Evolutionary conservation across 2,888 invertebrate species (phyloP).

Genomic region (Orthosia gracilis): DNA sequence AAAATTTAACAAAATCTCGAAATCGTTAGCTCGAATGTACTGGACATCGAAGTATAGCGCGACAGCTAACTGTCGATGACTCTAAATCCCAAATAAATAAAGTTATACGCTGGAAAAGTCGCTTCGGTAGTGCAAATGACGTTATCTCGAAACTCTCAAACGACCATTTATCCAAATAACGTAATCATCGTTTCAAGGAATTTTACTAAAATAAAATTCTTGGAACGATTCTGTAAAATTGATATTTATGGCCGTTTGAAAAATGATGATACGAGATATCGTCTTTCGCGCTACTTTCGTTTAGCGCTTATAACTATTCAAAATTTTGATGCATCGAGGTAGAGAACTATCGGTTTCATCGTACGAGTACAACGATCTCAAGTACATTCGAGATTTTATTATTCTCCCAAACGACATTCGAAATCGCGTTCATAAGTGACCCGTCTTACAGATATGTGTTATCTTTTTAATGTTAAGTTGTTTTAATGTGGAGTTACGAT

Average conservation of each 20-base stretch:
- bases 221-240: background rate
- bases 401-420: background rate
- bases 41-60: background rate
- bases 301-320: background rate
- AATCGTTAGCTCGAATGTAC: background rate
- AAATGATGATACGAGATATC: background rate
- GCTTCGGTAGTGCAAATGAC: no score
- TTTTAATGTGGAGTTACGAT: slow-evolving; percentile 70
- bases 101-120: background rate
- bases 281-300: background rate
- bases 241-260: no score
- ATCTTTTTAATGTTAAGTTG: slow-evolving; percentile 62
- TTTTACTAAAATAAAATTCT: no score
- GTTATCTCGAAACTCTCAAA: no score
- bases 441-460: slow-evolving; percentile 58
- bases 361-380: background rate
- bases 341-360: background rate
- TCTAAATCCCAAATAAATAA: background rate
- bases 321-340: background rate
- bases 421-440: background rate
- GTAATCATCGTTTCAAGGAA: no score
- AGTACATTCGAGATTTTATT: background rate
- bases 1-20: background rate
- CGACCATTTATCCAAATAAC: no score
- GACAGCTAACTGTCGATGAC: background rate